These are phyloP conservation scores for Ailurus styani DNA, from an alignment of 2,113 vertebrate genomes.

Conservation along the genomic window DNA sequence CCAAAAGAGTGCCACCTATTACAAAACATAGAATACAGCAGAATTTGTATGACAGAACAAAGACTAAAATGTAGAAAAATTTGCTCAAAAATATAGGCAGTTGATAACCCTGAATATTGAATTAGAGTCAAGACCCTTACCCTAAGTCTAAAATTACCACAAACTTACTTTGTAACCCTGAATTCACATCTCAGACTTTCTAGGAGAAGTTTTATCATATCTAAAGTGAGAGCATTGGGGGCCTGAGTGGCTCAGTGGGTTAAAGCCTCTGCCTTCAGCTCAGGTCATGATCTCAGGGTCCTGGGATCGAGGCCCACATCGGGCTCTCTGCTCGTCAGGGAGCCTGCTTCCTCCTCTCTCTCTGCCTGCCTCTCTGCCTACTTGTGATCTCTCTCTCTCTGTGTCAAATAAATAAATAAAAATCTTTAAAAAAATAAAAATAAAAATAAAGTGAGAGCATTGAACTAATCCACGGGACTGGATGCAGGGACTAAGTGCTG, in stretches of 20 bases:
- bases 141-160: not conserved
- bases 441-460: not conserved
- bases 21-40: not conserved
- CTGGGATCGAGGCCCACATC: too few species aligned
- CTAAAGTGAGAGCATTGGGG: not conserved
- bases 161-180: not conserved
- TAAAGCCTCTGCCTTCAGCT: too few species aligned
- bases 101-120: not conserved
- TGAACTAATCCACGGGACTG: not conserved
- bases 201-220: not conserved
- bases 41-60: not conserved
- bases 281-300: too few species aligned
- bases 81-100: not conserved
- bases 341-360: too few species aligned
- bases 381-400: too few species aligned
- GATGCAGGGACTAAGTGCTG: not conserved
- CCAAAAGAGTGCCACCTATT: not conserved
- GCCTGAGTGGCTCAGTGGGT: too few species aligned
- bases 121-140: not conserved
- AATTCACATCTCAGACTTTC: not conserved
- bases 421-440: too few species aligned
- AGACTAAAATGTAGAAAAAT: not conserved
- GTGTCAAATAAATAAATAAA: too few species aligned
- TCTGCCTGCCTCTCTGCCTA: too few species aligned
- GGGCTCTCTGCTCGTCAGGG: too few species aligned